phyloP scores from a whole-genome alignment of 2,888 invertebrate genomes.

The Nephrotoma appendiculata region DNA sequence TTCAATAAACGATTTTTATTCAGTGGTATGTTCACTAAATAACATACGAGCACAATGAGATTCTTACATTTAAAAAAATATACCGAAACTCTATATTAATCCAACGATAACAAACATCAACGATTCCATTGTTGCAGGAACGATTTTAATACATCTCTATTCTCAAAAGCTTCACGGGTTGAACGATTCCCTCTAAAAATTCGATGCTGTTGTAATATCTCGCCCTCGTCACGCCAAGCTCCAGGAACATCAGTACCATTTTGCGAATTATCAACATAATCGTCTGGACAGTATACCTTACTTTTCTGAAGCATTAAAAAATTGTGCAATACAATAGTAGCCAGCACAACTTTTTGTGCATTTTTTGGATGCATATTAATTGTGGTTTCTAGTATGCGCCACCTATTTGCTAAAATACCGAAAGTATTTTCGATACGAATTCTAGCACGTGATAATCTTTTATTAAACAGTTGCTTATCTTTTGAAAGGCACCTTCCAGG shows the following conservation, averaged over 20 bases:
- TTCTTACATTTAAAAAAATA: no score
- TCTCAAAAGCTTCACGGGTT: background rate
- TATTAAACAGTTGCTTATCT: conserved; percentile 6
- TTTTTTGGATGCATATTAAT: background rate
- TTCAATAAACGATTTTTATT: no score
- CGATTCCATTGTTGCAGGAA: background rate
- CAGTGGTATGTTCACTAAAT: no score
- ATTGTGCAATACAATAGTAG: conserved; percentile 10
- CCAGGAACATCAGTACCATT: background rate
- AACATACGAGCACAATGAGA: no score
- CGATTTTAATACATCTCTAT: background rate
- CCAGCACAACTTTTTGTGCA: conserved; percentile 8
- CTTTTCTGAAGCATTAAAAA: conserved; percentile 6
- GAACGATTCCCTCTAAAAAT: no score
- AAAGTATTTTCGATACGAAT: conserved; percentile 7
- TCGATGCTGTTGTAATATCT: no score
- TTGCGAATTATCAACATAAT: background rate
- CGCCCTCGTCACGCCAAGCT: no score
- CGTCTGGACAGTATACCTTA: background rate
- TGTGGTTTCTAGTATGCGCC: background rate
- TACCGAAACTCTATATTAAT: no score
- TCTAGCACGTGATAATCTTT: conserved; percentile 7
- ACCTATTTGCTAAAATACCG: conserved; percentile 4
- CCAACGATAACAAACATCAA: background rate
- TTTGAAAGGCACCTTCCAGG: conserved; percentile 4